Conservation (phyloP, 2,113 vertebrate species). For the Oncorhynchus nerka region DNA sequence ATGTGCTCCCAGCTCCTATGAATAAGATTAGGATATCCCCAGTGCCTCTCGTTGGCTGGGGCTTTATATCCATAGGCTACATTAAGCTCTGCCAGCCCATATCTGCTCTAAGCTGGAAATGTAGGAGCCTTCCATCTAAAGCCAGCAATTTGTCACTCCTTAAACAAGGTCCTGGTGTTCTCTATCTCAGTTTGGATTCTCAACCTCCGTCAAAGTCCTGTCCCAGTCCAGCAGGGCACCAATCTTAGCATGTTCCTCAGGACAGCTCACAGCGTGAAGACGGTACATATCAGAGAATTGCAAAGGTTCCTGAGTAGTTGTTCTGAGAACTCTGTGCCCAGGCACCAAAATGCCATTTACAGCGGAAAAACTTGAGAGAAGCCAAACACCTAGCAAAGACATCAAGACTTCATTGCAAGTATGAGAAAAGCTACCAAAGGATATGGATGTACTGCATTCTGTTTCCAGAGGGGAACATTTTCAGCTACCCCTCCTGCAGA, state of each 20-base stretch:
- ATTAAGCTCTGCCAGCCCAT: constrained; percentile 13
- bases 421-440: background rate
- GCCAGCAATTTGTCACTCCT: background rate
- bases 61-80: background rate
- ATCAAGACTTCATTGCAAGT: background rate
- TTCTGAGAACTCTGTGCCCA: background rate
- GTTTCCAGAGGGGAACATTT: background rate
- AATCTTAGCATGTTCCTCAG: background rate
- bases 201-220: background rate
- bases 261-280: background rate
- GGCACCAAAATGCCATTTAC: too few relatives aligned
- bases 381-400: background rate
- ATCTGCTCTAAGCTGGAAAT: background rate
- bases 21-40: constrained; percentile 7
- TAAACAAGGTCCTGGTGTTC: background rate
- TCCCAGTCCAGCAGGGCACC: constrained; percentile 14
- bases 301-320: background rate
- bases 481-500: background rate
- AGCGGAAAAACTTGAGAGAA: background rate
- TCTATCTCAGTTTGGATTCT: background rate
- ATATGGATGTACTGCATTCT: background rate
- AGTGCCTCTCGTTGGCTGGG: constrained; percentile 1
- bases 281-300: background rate
- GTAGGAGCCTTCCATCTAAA: constrained; percentile 6
- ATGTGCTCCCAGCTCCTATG: background rate